Percentiles rank a stretch among this genome's conserved stretches.
These are phyloP conservation scores for Hippocampus abdominalis DNA, from an alignment of 2,113 vertebrate species.

Conservation along the genomic window DNA sequence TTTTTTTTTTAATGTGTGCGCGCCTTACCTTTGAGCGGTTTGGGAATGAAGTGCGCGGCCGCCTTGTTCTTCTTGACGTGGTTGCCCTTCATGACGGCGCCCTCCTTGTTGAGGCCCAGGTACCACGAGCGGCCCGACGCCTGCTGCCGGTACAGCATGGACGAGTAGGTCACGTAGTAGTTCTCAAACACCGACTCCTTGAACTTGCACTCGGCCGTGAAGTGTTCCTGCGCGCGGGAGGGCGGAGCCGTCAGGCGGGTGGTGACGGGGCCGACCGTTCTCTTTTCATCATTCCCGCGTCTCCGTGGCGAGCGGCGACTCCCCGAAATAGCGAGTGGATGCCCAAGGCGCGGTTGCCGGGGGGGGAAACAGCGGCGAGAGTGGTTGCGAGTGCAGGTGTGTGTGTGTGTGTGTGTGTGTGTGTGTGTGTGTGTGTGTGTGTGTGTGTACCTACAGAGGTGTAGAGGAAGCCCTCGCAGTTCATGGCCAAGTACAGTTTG, in stretches of 20 bases:
- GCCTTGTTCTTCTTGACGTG: slow-evolving; percentile 98
- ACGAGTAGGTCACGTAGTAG: slow-evolving; percentile 98
- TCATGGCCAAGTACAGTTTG: slow-evolving; percentile 97
- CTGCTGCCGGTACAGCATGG: slow-evolving; percentile 97
- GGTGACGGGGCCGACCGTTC: slow-evolving; percentile 35
- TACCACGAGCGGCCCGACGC: slow-evolving; percentile 96
- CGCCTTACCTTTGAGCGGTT: slow-evolving; percentile 92
- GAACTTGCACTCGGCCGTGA: slow-evolving; percentile 98
- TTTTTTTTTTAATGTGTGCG: too few species aligned
- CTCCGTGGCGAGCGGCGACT: slow-evolving; percentile 65
- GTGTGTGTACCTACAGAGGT: slow-evolving; percentile 84
- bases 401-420: slow-evolving; percentile 11
- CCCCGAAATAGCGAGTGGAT: slow-evolving; percentile 68
- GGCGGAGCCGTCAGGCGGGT: neutral
- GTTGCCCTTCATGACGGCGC: slow-evolving; percentile 98
- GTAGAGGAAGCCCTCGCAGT: slow-evolving; percentile 96
- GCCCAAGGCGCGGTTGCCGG: too few species aligned
- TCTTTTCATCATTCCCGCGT: slow-evolving; percentile 66
- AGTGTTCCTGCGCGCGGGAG: slow-evolving; percentile 82
- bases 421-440: slow-evolving; percentile 13
- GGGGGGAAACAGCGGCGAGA: too few species aligned
- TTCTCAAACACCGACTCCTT: slow-evolving; percentile 99
- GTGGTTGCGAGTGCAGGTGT: slow-evolving; percentile 9
- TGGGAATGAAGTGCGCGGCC: slow-evolving; percentile 96
- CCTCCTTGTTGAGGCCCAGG: slow-evolving; percentile 97